These are phyloP conservation scores for Isaurus tuberculatus DNA, from an alignment of 92 coral and sea anemone genomes.

Conservation along the genomic window DNA sequence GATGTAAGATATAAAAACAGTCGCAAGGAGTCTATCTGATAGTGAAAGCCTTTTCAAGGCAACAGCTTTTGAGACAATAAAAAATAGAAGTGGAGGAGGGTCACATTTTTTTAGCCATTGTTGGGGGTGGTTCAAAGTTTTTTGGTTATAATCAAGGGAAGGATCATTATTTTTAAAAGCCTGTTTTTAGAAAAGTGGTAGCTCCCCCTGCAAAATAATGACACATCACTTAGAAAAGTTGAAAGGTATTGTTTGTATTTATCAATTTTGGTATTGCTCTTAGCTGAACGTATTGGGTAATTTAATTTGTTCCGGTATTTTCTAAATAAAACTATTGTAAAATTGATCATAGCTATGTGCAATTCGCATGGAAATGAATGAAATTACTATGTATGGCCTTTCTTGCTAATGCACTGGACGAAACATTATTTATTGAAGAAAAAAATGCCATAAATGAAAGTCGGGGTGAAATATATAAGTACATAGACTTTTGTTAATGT, in stretches of 20 bases:
- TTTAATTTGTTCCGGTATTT: neutral
- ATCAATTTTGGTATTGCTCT: slow-evolving; percentile 15
- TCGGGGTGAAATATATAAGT: slow-evolving; percentile 4
- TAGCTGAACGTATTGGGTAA: neutral
- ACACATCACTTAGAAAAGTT: neutral
- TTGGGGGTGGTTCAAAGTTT: no score
- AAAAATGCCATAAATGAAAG: slow-evolving; percentile 17
- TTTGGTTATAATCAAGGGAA: no score
- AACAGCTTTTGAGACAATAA: no score
- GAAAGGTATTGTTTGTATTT: slow-evolving; percentile 4
- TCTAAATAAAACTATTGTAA: no score
- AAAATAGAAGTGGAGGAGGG: no score
- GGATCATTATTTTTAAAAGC: no score
- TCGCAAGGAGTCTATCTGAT: no score
- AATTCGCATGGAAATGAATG: neutral
- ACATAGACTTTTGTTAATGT: neutral
- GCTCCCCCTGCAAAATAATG: no score
- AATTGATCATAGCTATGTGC: neutral
- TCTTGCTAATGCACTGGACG: slow-evolving; percentile 17
- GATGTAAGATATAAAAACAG: no score
- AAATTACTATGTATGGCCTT: slow-evolving; percentile 5
- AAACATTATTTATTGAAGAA: slow-evolving; percentile 16
- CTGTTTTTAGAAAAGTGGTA: no score
- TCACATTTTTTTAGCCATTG: no score
- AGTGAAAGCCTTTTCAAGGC: no score